phyloP scores from a whole-genome alignment of 2,113 vertebrate species.

The Phodopus roborovskii region DNA sequence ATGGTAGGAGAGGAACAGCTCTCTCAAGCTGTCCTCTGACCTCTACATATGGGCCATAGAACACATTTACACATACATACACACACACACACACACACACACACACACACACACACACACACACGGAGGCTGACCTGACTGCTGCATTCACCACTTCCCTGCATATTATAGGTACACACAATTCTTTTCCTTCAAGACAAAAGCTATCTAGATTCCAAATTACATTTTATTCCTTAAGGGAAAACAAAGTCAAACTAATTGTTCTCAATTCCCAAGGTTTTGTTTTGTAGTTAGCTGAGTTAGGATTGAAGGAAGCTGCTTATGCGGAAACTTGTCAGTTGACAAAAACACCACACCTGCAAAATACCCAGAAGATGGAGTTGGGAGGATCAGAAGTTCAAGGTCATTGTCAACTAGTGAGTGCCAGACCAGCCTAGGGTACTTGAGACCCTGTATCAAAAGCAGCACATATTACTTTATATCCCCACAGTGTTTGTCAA shows the following conservation, averaged over 20 bases:
- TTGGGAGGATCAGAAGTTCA: not conserved
- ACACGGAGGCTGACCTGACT: not conserved
- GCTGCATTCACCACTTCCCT: not conserved
- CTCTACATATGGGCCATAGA: not conserved
- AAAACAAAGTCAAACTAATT: not conserved
- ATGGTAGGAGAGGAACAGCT: not conserved
- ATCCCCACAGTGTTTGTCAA: not conserved
- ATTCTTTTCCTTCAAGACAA: not conserved
- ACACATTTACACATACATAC: not conserved
- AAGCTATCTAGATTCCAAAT: not conserved
- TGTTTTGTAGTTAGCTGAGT: not conserved
- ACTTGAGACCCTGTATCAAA: not conserved
- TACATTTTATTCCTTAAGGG: not conserved
- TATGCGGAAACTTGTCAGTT: not conserved
- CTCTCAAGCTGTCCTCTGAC: not conserved
- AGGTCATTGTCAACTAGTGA: not conserved
- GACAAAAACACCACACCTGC: not conserved
- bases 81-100: not conserved
- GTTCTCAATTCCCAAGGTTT: not conserved
- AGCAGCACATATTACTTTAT: not conserved
- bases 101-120: not conserved
- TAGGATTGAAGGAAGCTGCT: not conserved
- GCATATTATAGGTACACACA: not conserved
- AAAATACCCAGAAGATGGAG: too few relatives aligned
- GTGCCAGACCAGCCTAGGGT: not conserved